Percentiles rank a stretch among this genome's conserved stretches.
Conservation (phyloP, 2,888 invertebrate species). For the Tipula helvola region DNA sequence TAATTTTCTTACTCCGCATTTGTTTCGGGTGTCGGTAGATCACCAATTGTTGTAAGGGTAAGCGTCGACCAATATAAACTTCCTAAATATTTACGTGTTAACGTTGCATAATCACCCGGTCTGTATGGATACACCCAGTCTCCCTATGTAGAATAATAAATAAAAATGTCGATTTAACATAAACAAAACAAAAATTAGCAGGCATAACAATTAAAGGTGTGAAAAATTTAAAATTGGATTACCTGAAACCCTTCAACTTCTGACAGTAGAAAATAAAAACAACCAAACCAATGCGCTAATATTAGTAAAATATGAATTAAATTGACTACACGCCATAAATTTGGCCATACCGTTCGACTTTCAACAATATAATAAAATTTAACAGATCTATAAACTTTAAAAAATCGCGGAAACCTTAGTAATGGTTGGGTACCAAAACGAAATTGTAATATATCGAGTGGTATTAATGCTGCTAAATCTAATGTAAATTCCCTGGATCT, state of each 20-base stretch:
- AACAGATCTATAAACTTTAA: slow-evolving; percentile 84
- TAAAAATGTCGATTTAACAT: not conserved
- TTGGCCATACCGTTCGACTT: slow-evolving; percentile 89
- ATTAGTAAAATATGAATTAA: slow-evolving; percentile 89
- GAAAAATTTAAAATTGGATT: not conserved
- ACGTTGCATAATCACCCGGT: slow-evolving; percentile 76
- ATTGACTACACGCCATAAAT: slow-evolving; percentile 91
- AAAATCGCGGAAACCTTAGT: slow-evolving; percentile 75
- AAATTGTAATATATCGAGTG: slow-evolving; percentile 78
- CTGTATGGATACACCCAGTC: slow-evolving; percentile 85
- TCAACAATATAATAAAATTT: slow-evolving; percentile 94
- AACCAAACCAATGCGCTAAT: slow-evolving; percentile 95
- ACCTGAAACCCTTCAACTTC: slow-evolving; percentile 80
- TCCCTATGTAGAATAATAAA: slow-evolving; percentile 40
- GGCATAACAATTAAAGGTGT: not conserved
- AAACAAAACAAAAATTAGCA: not conserved
- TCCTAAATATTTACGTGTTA: slow-evolving; percentile 85
- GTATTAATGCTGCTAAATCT: slow-evolving; percentile 70
- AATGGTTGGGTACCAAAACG: slow-evolving; percentile 73
- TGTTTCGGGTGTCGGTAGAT: slow-evolving; percentile 89
- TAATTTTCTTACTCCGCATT: slow-evolving; percentile 86
- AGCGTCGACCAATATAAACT: slow-evolving; percentile 95
- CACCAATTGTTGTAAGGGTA: slow-evolving; percentile 91
- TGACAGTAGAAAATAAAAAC: slow-evolving; percentile 90
- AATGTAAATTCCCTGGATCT: slow-evolving; percentile 72